Evolutionary conservation across 1,140 invertebrate species (phyloP).

Genomic region (Pseudomyrmex concolor): DNA sequence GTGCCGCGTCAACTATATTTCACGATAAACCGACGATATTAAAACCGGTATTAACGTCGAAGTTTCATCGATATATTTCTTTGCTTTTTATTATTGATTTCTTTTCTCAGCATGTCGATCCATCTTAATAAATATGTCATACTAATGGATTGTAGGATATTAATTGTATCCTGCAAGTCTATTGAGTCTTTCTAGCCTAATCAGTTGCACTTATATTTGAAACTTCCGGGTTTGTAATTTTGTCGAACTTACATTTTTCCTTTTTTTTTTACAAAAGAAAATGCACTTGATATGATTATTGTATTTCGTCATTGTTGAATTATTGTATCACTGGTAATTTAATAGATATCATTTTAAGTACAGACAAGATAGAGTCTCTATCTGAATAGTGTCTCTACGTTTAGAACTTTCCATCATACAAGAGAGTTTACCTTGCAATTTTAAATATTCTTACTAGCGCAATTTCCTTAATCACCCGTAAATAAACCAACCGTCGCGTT

Average conservation of each 20-base stretch:
- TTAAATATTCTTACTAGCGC: not conserved
- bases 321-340: not conserved
- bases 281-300: not conserved
- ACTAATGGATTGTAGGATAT: not conserved
- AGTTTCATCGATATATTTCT: constrained; percentile 26
- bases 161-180: constrained; percentile 7
- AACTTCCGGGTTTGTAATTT: not conserved
- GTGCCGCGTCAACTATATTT: constrained; percentile 64
- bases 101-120: not conserved
- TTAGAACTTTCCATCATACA: not conserved
- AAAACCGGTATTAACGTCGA: constrained; percentile 62
- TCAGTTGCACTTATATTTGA: not conserved
- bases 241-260: too few relatives aligned
- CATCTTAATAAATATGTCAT: constrained; percentile 16
- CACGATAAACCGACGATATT: constrained; percentile 62
- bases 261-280: too few relatives aligned
- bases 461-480: not conserved
- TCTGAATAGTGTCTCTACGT: too few relatives aligned
- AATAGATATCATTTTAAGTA: not conserved
- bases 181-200: not conserved
- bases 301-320: not conserved
- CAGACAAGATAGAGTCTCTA: too few relatives aligned
- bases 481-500: not conserved
- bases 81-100: constrained; percentile 29
- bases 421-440: not conserved